Conservation (phyloP, 1,140 invertebrate species). For the Colletes latitarsis region DNA sequence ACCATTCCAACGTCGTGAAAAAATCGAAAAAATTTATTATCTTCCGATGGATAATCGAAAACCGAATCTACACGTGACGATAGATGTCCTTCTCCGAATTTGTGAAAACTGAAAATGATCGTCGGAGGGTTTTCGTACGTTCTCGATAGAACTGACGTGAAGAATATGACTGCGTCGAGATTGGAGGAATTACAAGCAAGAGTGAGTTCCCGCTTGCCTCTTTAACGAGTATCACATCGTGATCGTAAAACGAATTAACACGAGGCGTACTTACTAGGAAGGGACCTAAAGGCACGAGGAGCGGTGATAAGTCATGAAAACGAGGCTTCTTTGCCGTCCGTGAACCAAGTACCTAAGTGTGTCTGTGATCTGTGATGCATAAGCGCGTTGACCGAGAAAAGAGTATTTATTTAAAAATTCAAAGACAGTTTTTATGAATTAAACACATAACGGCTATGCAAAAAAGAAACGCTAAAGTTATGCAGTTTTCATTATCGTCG, state of each 20-base stretch:
- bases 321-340: conserved; percentile 40
- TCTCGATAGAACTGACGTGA: background rate
- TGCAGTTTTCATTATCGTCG: conserved; percentile 18
- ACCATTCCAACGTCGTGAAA: conserved; percentile 5
- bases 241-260: conserved; percentile 8
- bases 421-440: conserved; percentile 41
- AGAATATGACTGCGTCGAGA: background rate
- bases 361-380: conserved; percentile 72
- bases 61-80: background rate
- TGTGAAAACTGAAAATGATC: background rate
- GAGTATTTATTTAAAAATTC: conserved; percentile 60
- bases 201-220: background rate
- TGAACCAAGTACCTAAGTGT: conserved; percentile 75
- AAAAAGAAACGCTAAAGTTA: conserved; percentile 34
- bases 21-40: background rate
- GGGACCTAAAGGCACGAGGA: conserved; percentile 15
- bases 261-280: conserved; percentile 35
- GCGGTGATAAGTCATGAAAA: conserved; percentile 30
- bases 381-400: conserved; percentile 53
- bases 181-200: background rate
- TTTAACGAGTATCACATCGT: background rate
- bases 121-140: background rate
- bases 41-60: background rate
- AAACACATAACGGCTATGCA: conserved; percentile 50
- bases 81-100: background rate